A percentile compares a stretch with the other conserved stretches of the same genome.
phyloP scores from a whole-genome alignment of 2,888 invertebrate genomes.

The Chydorus sphaericus region DNA sequence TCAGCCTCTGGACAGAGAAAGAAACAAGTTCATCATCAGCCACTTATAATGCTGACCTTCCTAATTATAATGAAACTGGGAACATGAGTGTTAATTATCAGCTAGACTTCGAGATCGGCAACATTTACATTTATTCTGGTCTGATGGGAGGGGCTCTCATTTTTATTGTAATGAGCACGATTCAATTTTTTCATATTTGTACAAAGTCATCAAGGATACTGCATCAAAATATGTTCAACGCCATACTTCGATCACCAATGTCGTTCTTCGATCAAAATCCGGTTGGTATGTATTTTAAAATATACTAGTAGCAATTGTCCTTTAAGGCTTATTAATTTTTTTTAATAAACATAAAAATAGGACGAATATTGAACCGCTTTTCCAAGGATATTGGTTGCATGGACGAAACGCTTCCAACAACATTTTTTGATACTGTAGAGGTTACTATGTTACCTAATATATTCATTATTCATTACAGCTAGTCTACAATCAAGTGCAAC shows the following conservation, averaged over 20 bases:
- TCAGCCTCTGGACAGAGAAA: not conserved
- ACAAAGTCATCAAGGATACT: slow-evolving; percentile 31
- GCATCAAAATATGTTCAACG: slow-evolving; percentile 34
- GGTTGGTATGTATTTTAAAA: too few species aligned
- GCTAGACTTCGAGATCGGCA: slow-evolving; percentile 22
- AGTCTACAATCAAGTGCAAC: too few species aligned
- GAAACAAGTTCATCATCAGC: not conserved
- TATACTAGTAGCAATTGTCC: too few species aligned
- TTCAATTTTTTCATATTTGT: slow-evolving; percentile 28
- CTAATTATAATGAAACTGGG: too few species aligned
- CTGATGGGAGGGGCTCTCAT: slow-evolving; percentile 25
- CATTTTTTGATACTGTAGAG: slow-evolving; percentile 31
- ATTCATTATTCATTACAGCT: too few species aligned
- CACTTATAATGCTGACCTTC: too few species aligned
- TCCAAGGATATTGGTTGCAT: slow-evolving; percentile 69
- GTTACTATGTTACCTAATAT: too few species aligned
- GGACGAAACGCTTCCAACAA: slow-evolving; percentile 55
- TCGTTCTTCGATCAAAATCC: slow-evolving; percentile 76
- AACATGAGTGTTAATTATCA: too few species aligned
- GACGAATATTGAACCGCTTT: slow-evolving; percentile 60
- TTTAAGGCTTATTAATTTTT: not conserved
- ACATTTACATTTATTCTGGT: slow-evolving; percentile 27
- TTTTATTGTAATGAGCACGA: slow-evolving; percentile 29
- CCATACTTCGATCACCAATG: slow-evolving; percentile 32
- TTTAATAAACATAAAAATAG: too few species aligned